These are phyloP conservation scores for Ibidorhyncha struthersii DNA, from an alignment of 2,113 vertebrate species.

Conservation along the genomic window DNA sequence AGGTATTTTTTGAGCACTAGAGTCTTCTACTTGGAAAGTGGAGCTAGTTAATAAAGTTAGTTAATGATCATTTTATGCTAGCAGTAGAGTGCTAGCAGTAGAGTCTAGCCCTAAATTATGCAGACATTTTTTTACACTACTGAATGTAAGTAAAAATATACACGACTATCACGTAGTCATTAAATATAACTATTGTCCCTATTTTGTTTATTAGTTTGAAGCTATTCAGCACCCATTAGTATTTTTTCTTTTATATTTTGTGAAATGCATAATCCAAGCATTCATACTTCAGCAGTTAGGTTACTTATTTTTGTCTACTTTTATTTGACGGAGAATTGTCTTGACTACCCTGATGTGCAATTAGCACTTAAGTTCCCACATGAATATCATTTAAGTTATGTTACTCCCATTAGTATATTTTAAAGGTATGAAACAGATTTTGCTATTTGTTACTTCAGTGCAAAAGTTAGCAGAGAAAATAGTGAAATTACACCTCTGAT, in stretches of 20 bases:
- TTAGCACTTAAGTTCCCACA: not conserved
- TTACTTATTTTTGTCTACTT: not conserved
- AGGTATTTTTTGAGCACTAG: not conserved
- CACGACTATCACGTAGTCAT: not conserved
- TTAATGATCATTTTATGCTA: not conserved
- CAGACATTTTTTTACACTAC: not conserved
- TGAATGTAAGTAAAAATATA: not conserved
- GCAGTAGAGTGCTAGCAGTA: not conserved
- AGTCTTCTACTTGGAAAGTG: not conserved
- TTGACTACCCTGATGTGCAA: not conserved
- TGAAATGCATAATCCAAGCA: not conserved
- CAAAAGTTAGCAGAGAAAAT: not conserved
- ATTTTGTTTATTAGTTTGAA: not conserved
- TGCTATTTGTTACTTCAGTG: not conserved
- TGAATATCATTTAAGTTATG: not conserved
- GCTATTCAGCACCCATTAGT: not conserved
- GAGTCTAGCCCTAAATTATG: not conserved
- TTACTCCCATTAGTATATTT: not conserved
- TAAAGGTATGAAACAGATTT: not conserved
- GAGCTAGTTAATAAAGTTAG: not conserved
- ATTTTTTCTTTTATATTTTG: not conserved
- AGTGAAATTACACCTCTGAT: not conserved
- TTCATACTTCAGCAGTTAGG: not conserved
- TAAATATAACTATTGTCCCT: not conserved
- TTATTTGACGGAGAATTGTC: not conserved